These are phyloP conservation scores for Saccostrea glomerata DNA, from an alignment of 1,140 invertebrate genomes.

Conservation along the genomic window DNA sequence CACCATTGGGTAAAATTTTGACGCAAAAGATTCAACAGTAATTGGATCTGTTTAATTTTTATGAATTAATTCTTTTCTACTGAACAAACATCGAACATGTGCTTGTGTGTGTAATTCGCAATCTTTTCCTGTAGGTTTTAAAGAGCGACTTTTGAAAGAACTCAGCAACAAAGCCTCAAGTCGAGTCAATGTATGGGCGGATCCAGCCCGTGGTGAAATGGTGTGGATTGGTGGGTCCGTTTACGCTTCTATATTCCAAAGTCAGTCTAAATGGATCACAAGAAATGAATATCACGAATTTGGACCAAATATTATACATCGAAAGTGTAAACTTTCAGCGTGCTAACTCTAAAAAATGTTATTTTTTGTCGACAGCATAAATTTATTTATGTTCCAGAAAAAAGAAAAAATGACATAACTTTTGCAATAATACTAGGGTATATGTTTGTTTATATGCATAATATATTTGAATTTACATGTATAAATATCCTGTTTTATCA, in stretches of 20 bases:
- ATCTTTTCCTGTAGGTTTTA: neutral
- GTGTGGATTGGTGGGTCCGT: neutral
- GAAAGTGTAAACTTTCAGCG: neutral
- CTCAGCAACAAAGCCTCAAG: neutral
- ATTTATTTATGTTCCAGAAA: no score
- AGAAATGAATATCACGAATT: neutral
- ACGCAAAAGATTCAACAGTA: no score
- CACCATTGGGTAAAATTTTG: no score
- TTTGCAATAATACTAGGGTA: neutral
- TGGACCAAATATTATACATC: conserved; percentile 1
- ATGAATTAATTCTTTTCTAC: no score
- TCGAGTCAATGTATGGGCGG: neutral
- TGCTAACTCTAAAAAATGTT: no score
- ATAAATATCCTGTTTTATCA: no score
- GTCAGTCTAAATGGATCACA: neutral
- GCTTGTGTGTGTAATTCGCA: neutral
- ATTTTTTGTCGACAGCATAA: no score
- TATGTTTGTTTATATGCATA: no score
- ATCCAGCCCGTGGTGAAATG: neutral
- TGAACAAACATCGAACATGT: no score
- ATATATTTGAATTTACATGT: no score
- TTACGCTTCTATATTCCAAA: neutral
- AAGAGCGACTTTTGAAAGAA: neutral
- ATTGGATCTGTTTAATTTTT: no score
- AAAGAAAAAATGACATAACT: neutral